phyloP scores from a whole-genome alignment of 2,113 vertebrate species.

The Kobus ellipsiprymnus region DNA sequence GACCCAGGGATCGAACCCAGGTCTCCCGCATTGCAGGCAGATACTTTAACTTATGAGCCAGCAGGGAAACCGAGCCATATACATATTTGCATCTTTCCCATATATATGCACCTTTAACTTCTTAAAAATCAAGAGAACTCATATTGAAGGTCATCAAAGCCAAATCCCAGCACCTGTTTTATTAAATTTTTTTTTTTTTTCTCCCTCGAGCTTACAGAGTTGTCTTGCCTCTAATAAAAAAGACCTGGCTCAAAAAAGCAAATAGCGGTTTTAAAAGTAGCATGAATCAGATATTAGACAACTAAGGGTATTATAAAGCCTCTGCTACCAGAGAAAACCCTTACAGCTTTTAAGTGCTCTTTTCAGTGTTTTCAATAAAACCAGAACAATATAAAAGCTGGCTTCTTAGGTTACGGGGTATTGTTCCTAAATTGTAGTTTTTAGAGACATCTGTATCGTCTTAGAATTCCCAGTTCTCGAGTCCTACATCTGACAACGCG shows the following conservation, averaged over 20 bases:
- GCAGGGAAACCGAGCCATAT: no score
- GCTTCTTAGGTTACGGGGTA: not conserved
- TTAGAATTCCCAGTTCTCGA: not conserved
- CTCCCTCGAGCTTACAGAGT: not conserved
- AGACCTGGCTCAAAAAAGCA: not conserved
- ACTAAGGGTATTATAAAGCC: not conserved
- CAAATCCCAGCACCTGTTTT: not conserved
- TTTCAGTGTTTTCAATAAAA: constrained; percentile 6
- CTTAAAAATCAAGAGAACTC: not conserved
- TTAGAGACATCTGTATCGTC: not conserved
- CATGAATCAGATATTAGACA: not conserved
- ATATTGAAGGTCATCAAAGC: not conserved
- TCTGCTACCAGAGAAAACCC: not conserved
- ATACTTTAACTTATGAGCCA: no score
- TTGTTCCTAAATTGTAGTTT: not conserved
- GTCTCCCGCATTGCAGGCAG: no score
- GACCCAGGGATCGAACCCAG: no score
- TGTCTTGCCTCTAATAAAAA: not conserved
- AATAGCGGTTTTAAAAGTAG: not conserved
- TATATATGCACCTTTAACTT: not conserved
- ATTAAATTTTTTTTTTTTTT: not conserved
- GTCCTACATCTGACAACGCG: rapidly evolving
- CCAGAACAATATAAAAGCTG: not conserved
- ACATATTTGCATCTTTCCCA: not conserved
- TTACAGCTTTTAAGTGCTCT: not conserved